Percentiles rank a stretch among this genome's conserved stretches.
Evolutionary conservation across 2,888 invertebrate genomes (phyloP).

Genomic region (Cephus sareptanus): DNA sequence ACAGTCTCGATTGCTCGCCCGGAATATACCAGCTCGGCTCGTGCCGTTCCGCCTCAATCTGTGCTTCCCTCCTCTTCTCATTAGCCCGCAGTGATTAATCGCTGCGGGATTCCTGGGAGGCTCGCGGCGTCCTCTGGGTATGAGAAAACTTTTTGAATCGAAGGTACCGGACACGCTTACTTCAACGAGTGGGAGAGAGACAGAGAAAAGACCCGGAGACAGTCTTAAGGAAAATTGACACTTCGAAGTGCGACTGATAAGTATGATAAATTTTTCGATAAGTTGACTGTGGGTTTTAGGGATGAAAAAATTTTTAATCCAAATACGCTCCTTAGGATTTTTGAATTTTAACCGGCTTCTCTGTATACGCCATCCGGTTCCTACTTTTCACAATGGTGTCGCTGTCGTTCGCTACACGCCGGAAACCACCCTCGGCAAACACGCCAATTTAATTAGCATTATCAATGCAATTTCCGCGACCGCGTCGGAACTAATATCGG

Average conservation of each 20-base stretch:
- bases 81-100: not conserved
- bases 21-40: not conserved
- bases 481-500: slow-evolving; percentile 51
- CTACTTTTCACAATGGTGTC: not conserved
- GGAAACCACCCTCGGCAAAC: not conserved
- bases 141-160: not conserved
- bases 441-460: slow-evolving; percentile 51
- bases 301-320: too few species aligned
- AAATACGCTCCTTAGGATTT: too few species aligned
- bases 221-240: not conserved
- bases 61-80: not conserved
- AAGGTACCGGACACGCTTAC: not conserved
- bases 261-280: not conserved
- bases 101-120: not conserved
- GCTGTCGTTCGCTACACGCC: not conserved
- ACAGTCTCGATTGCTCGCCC: slow-evolving; percentile 2
- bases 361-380: not conserved
- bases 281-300: too few species aligned
- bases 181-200: not conserved
- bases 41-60: not conserved
- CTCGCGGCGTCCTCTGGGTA: not conserved
- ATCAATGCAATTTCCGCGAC: slow-evolving; percentile 50
- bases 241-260: not conserved
- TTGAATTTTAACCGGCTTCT: not conserved
- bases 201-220: not conserved